Percentiles rank a stretch among this genome's conserved stretches.
Evolutionary conservation across 2,797 vertebrate genomes (phyloP).

Genomic region (Erithacus rubecula): DNA sequence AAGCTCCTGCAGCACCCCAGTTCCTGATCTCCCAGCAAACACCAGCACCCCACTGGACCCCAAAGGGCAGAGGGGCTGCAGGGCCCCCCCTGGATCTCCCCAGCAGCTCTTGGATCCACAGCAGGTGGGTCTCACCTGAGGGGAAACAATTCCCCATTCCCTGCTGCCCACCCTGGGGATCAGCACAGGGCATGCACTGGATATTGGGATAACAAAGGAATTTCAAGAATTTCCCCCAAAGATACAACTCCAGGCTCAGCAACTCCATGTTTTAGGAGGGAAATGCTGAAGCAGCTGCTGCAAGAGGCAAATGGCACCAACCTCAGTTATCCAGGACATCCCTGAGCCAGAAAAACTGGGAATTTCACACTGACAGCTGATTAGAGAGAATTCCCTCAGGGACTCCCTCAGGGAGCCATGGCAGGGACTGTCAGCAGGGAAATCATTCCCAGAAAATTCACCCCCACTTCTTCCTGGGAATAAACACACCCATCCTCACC

Average conservation of each 20-base stretch:
- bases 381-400: background rate
- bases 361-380: background rate
- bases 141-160: fast-evolving
- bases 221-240: background rate
- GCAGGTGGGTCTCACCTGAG: background rate
- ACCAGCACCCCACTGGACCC: background rate
- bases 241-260: background rate
- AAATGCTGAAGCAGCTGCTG: background rate
- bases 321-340: background rate
- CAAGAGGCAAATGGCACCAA: background rate
- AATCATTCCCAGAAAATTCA: background rate
- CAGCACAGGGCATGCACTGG: background rate
- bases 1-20: fast-evolving
- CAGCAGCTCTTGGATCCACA: background rate
- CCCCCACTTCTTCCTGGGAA: background rate
- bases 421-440: fast-evolving
- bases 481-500: fast-evolving
- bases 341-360: background rate
- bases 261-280: background rate
- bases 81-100: background rate
- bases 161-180: background rate
- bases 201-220: background rate
- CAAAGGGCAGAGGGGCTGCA: background rate
- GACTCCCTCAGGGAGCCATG: fast-evolving
- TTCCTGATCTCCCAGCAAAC: fast-evolving